Base-by-base conservation (phyloP, 2,888 invertebrate species). In the Nephrocerus scutellatus region DNA sequence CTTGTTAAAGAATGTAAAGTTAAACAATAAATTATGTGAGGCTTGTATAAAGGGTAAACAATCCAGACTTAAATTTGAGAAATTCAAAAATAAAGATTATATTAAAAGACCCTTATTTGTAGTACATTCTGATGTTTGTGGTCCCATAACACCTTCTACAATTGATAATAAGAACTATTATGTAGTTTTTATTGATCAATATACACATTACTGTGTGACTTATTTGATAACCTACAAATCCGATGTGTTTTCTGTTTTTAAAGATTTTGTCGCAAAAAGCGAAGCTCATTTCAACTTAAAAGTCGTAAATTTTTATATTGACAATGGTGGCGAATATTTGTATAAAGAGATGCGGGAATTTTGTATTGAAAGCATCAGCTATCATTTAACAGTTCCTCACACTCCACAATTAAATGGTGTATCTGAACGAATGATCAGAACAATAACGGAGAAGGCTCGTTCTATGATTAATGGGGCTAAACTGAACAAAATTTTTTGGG, bases 341-440 rank as follows among this genome's bases (percentile, higher is more conserved):
- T 56, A 56, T 16, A 49, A 48, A 40, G 55, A 61, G 28, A 53
- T 61, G 50, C 55, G 55, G 43, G 47, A 47, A 8, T 60, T 36
- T 47, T 63, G 55, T 52, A 46, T 50, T 30, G 31, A 55, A 46
- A 60, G 57, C n/a, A 57, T 60, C 25, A 54, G 37, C 22, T 59
- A 55, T 50, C 56, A 63, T 55, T 57, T 61, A 30, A 65, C 65
- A 37, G 58, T 66, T 38, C 60, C 64, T 36, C 47, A 55, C 41
- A 63, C 64, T 15, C 66, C 63, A 36, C 59, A 64, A 50, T 53
- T 55, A 48, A 68, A 66, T 55, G 60, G 59, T 36, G n/a, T n/a
- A n/a, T n/a, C n/a, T n/a, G 54, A 64, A 39, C 47, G 60, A 7
- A 59, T 62, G 57, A 50, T 47, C 19, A 25, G 60, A 37, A 58